Evolutionary conservation across 2,113 vertebrate species (phyloP).

Genomic region (Gasterosteus nipponicus): DNA sequence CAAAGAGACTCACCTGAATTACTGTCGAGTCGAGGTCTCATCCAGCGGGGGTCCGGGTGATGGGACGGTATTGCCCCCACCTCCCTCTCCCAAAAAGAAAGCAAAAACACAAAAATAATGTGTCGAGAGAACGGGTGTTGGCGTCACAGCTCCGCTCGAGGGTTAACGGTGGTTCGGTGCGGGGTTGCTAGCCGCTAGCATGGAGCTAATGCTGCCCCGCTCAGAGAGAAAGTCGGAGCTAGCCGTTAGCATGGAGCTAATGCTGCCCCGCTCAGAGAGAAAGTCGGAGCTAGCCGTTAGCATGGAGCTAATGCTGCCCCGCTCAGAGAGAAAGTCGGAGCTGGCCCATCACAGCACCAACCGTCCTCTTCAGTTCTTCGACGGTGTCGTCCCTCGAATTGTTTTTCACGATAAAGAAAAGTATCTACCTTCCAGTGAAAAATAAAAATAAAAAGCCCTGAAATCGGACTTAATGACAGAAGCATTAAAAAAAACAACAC

Average conservation of each 20-base stretch:
- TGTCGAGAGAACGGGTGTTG: slow-evolving; percentile 12
- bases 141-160: slow-evolving; percentile 5
- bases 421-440: neutral
- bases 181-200: slow-evolving; percentile 60
- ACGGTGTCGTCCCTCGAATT: slow-evolving; percentile 17
- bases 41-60: slow-evolving; percentile 25
- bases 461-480: slow-evolving; percentile 23
- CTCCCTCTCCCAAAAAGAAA: neutral
- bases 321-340: slow-evolving; percentile 52
- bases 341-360: slow-evolving; percentile 54
- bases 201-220: slow-evolving; percentile 52
- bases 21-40: slow-evolving; percentile 19
- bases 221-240: slow-evolving; percentile 53
- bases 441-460: neutral
- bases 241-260: slow-evolving; percentile 64
- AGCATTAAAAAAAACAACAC: slow-evolving; percentile 4
- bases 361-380: slow-evolving; percentile 56
- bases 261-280: slow-evolving; percentile 54
- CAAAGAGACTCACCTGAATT: slow-evolving; percentile 64
- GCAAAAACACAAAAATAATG: neutral
- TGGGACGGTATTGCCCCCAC: neutral
- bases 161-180: slow-evolving; percentile 2
- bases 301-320: slow-evolving; percentile 53
- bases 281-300: slow-evolving; percentile 58
- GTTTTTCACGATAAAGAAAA: slow-evolving; percentile 25